Percentiles rank a stretch among this genome's conserved stretches.
Evolutionary conservation across 1,140 invertebrate genomes (phyloP).

Genomic region (Anagrus nilaparvatae): DNA sequence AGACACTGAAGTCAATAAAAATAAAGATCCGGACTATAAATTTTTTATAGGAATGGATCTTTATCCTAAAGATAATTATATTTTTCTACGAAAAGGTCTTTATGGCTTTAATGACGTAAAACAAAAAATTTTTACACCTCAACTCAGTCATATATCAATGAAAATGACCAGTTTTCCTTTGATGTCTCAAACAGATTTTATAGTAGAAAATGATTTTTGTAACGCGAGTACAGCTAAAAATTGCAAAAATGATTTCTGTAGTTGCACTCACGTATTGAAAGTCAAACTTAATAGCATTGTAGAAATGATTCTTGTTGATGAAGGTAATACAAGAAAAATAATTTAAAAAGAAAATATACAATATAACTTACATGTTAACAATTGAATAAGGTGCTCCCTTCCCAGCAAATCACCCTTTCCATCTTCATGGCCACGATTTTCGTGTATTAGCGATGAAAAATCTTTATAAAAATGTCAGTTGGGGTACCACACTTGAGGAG

Average conservation of each 20-base stretch:
- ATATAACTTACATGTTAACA: too few species aligned
- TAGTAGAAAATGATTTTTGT: conserved; percentile 52
- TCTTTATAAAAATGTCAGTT: conserved; percentile 29
- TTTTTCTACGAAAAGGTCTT: conserved; percentile 60
- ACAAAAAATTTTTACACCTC: conserved; percentile 58
- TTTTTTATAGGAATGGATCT: conserved; percentile 82
- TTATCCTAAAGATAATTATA: conserved; percentile 67
- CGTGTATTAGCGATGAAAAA: conserved; percentile 70
- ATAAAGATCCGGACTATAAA: conserved; percentile 57
- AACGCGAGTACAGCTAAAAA: conserved; percentile 50
- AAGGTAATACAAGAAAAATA: too few species aligned
- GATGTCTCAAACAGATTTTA: conserved; percentile 54
- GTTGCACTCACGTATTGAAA: conserved; percentile 69
- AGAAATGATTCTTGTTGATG: conserved; percentile 72
- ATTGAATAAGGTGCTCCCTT: too few species aligned
- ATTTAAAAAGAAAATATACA: too few species aligned
- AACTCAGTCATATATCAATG: conserved; percentile 79
- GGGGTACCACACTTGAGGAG: conserved; percentile 53
- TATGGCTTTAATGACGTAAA: conserved; percentile 59
- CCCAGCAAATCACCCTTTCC: conserved; percentile 83
- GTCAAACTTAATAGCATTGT: conserved; percentile 58
- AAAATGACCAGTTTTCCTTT: conserved; percentile 65
- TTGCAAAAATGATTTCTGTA: conserved; percentile 63
- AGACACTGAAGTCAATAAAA: conserved; percentile 47
- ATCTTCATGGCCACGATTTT: conserved; percentile 76